Evolutionary conservation across 1,140 invertebrate species (phyloP), one percentile per base, ranked within the genome.

Genomic region (Holcopasites calliopsidis): DNA sequence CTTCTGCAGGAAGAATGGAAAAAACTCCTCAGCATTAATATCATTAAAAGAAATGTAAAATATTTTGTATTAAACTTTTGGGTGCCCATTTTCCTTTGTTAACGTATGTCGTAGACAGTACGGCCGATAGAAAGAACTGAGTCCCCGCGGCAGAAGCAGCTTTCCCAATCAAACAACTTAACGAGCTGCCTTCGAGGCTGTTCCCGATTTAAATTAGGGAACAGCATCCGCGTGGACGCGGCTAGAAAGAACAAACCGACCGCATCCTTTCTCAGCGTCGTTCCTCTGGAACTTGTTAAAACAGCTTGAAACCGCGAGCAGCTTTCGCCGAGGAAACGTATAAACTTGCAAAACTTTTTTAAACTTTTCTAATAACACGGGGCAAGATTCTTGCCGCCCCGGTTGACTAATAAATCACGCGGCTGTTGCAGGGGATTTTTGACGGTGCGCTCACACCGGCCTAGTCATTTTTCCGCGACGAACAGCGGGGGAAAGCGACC

Each of bases 171-270:
- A 69, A 60, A 70, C 79, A 81, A 80, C 42, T 76, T 65, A 60
- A 70, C 50, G n/a, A 69, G 35, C 57, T 58, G 50, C 16, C 52
- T 76, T 76, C 18, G 47, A 21, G 6, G 6, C 13, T 23, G 11
- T 23, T 52, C 54, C 40, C 55, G 13, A 74, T 71, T 82, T 80
- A 80, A 71, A 76, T 82, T 76, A 82, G 55, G 47, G 42, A 47
- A 11, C 21, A 13, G n/a, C 33, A 21, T 60, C 40, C 33, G 23
- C 57, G 58, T 72, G 26, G 3, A 42, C 60, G 26, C 6, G 11
- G 2, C 33, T 33, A n/a, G 60, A 55, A 33, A 28, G 65, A 73
- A 73, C 28, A 73, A 54, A 65, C 47, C 23, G 13, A 8, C 38
- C n/a, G 44, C 31, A 33, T 26, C 21, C 7, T 38, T 11, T 8